Evolutionary conservation across 2,888 invertebrate genomes (phyloP), one percentile per base, ranked within the genome.

Genomic region (Synergus japonicus): DNA sequence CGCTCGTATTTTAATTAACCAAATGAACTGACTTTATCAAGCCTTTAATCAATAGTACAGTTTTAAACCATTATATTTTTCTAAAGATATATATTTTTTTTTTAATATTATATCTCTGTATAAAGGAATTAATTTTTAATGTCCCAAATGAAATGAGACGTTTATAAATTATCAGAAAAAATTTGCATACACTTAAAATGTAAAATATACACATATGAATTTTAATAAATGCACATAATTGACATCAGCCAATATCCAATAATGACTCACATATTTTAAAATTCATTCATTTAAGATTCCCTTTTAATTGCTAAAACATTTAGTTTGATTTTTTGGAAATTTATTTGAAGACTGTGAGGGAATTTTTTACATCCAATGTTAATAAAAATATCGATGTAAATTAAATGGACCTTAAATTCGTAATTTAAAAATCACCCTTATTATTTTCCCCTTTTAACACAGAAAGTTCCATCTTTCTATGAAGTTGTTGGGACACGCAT

Each of bases 401-500:
- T 44, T 44, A 44, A 44, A 10, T 7, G 44, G 2, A 44, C 44
- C 44, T 10, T 10, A 44, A 44, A 10, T 44, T 60, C 18, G n/a
- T 10, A n/a, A 22, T 43, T n/a, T 43, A 0, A 65, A 65, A 65
- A 65, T n/a, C 43, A 15, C 41, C 9, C 9, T 8, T 66, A 43
- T 41, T 65, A 41, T 18, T 66, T 66, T 66, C n/a, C 15, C 46
- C 15, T 69, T 49, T 15, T 22, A 22, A 13, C 15, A 49, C 46
- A 69, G 15, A 49, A 46, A 46, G 69, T 49, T 15, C 29, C 15
- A 69, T 69, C 46, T 49, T 67, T 29, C 29, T 46, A 15, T 37
- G 5, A 67, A 67, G 15, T 67, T 67, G 67, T 5, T 37, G 46
- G 29, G 67, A 67, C 67, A 69, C 46, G 46, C 69, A 69, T 29